Evolutionary conservation across 1,140 invertebrate genomes (phyloP), one percentile per base, ranked within the genome.

Genomic region (Apis cerana): DNA sequence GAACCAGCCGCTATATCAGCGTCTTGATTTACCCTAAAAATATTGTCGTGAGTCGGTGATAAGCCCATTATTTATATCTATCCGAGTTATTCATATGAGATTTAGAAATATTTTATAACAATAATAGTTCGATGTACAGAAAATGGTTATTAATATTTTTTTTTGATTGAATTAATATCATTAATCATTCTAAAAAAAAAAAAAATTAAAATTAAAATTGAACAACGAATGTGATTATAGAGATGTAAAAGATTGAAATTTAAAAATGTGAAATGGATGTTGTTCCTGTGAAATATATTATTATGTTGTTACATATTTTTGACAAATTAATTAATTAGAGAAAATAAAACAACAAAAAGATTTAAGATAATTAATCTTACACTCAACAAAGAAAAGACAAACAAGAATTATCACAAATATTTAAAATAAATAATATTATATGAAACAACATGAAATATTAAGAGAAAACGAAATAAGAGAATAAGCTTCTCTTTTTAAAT

Each of bases 1-100:
- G 80, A 81, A 54, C 61, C 19, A 54, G 17, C 17, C 56, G 54
- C 43, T 76, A 76, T 82, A 82, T 82, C 80, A 82, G 54, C 74
- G 79, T 64, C 54, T 65, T 17, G 79, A 62, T 80, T 67, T 61
- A 21, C n/a, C 33, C 19, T 50, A 54, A 52, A 81, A 75, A 81
- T 81, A 75, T 71, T 75, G 71, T 67, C 71, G 62, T 43, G 48
- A 56, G 43, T 15, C 58, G 50, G 21, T 54, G 80, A 76, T 82
- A 82, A 68, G 80, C 64, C 12, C 23, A 65, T 17, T 17, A 52
- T 11, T 58, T 58, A 65, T 76, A 82, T 23, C 50, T 69, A 52
- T 54, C 70, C 23, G 0, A 52, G 61, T 65, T 75, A 59, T 17
- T 75, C 62, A 2, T 19, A 9, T 12, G 52, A 27, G 48, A 74